phyloP scores from a whole-genome alignment of 2,113 vertebrate genomes.

The Columba livia region DNA sequence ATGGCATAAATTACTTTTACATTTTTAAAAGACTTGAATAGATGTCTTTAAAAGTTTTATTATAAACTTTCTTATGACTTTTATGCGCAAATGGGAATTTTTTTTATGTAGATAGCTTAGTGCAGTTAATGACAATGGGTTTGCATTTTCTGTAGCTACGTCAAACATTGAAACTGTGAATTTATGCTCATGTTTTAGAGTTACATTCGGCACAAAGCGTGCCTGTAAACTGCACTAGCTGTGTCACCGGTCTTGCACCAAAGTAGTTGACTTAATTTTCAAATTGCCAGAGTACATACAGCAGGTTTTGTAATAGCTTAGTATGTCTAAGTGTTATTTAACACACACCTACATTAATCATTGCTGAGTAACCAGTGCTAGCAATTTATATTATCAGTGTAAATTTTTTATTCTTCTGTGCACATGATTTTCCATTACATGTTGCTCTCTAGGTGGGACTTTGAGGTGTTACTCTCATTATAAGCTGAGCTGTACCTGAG shows the following conservation, averaged over 20 bases:
- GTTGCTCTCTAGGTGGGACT: not conserved
- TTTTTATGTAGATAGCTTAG: not conserved
- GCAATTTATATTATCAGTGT: not conserved
- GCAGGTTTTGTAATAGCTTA: not conserved
- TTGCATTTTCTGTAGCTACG: not conserved
- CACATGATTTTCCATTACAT: not conserved
- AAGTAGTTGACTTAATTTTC: not conserved
- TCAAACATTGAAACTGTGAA: not conserved
- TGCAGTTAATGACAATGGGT: not conserved
- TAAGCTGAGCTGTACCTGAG: not conserved
- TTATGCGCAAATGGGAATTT: not conserved
- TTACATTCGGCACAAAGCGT: not conserved
- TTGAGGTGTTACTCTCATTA: not conserved
- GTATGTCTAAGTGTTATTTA: not conserved
- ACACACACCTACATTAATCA: not conserved
- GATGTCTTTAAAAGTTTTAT: not conserved
- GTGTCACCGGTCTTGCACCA: not conserved
- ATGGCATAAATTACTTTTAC: not conserved
- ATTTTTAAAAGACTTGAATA: not conserved
- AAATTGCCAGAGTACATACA: not conserved
- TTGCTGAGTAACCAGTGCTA: not conserved
- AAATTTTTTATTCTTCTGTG: not conserved
- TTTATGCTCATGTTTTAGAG: not conserved
- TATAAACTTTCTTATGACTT: not conserved
- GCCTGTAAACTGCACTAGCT: not conserved